A percentile compares a stretch with the other conserved stretches of the same genome.
phyloP scores from a whole-genome alignment of 2,113 vertebrate genomes.

The Terrapene triunguis region DNA sequence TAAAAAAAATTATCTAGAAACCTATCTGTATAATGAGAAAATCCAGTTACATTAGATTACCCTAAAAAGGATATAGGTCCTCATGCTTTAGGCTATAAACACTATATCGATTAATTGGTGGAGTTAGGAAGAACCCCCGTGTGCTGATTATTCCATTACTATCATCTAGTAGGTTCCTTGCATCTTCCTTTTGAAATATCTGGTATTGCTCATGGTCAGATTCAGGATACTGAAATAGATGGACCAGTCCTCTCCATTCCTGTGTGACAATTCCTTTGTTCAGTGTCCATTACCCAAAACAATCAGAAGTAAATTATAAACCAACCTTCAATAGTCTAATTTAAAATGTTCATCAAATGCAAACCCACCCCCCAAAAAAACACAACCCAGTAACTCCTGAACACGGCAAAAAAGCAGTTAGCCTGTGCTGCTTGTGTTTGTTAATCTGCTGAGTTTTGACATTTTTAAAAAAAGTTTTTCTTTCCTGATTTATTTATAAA shows the following conservation, averaged over 20 bases:
- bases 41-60: neutral
- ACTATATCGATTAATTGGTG: neutral
- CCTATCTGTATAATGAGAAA: neutral
- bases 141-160: neutral
- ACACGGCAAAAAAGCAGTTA: neutral
- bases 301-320: neutral
- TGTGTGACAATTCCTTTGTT: neutral
- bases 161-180: neutral
- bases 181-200: neutral
- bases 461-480: neutral
- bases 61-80: neutral
- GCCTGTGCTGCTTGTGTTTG: neutral
- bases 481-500: slow-evolving; percentile 17
- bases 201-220: neutral
- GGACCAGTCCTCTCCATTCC: neutral
- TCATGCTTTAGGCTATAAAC: neutral
- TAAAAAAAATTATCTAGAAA: neutral
- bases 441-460: neutral
- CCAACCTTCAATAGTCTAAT: neutral
- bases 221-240: neutral
- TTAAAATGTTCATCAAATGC: neutral
- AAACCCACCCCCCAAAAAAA: neutral
- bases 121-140: neutral
- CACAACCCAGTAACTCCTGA: neutral
- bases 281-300: neutral